Percentiles rank a stretch among this genome's conserved stretches.
Conservation (phyloP, 2,797 vertebrate genomes). For the Pipistrellus kuhlii region DNA sequence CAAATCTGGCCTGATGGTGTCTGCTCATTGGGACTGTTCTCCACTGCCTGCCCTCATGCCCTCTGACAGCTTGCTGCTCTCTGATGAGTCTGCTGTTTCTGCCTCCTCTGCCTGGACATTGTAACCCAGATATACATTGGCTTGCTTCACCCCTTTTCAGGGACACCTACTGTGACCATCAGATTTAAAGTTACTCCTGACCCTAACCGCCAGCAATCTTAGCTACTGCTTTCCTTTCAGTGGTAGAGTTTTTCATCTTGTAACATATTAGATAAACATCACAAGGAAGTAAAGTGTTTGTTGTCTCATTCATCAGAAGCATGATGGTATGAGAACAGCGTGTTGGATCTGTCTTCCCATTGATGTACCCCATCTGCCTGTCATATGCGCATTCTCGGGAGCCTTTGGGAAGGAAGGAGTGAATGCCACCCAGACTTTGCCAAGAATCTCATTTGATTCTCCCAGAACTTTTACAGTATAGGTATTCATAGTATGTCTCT, state of each 20-base stretch:
- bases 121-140: neutral
- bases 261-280: neutral
- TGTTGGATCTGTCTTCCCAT: neutral
- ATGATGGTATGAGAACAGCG: neutral
- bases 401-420: neutral
- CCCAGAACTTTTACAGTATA: neutral
- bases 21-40: neutral
- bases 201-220: neutral
- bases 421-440: neutral
- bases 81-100: neutral
- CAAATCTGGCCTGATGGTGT: neutral
- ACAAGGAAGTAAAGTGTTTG: neutral
- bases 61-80: neutral
- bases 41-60: rapidly evolving
- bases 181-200: neutral
- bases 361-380: neutral
- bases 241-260: neutral
- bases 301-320: neutral
- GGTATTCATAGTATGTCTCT: neutral
- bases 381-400: rapidly evolving
- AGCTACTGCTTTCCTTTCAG: neutral
- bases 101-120: neutral
- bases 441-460: neutral
- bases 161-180: neutral
- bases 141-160: neutral